Percentiles rank a stretch among this genome's conserved stretches.
Conservation (phyloP, 2,797 vertebrate species). For the Sebastes oblongus region DNA sequence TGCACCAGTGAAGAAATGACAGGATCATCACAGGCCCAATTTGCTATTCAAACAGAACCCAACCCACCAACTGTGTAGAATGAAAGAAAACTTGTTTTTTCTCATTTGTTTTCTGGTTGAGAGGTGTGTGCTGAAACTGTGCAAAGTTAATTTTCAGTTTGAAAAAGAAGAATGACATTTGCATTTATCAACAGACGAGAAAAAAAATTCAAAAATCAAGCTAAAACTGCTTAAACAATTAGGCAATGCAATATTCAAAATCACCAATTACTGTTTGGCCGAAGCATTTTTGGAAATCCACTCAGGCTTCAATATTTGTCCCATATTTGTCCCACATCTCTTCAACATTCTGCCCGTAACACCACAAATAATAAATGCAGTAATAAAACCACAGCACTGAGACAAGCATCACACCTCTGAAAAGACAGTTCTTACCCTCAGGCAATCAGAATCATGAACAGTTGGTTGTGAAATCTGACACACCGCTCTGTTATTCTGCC, state of each 20-base stretch:
- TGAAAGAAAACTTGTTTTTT: neutral
- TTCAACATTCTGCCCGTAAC: slow-evolving; percentile 25
- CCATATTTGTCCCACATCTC: neutral
- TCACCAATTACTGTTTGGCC: neutral
- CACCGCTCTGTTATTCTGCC: slow-evolving; percentile 6
- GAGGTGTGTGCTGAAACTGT: neutral
- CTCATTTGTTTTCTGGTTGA: neutral
- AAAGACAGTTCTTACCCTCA: slow-evolving; percentile 26
- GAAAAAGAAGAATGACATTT: neutral
- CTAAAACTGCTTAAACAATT: neutral
- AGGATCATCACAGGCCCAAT: slow-evolving; percentile 15
- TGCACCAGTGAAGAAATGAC: neutral
- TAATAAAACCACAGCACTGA: slow-evolving; percentile 38
- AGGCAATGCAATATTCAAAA: neutral
- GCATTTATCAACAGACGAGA: neutral
- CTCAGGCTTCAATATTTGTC: neutral
- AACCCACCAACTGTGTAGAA: neutral
- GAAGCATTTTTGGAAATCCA: neutral
- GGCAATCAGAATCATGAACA: slow-evolving; percentile 32
- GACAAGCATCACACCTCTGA: slow-evolving; percentile 36
- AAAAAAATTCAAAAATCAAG: neutral
- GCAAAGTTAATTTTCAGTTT: neutral
- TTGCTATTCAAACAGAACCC: slow-evolving; percentile 26
- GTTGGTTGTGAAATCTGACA: slow-evolving; percentile 23
- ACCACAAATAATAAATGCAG: slow-evolving; percentile 33